phyloP scores from a whole-genome alignment of 2,113 vertebrate species.

The Colaptes auratus region DNA sequence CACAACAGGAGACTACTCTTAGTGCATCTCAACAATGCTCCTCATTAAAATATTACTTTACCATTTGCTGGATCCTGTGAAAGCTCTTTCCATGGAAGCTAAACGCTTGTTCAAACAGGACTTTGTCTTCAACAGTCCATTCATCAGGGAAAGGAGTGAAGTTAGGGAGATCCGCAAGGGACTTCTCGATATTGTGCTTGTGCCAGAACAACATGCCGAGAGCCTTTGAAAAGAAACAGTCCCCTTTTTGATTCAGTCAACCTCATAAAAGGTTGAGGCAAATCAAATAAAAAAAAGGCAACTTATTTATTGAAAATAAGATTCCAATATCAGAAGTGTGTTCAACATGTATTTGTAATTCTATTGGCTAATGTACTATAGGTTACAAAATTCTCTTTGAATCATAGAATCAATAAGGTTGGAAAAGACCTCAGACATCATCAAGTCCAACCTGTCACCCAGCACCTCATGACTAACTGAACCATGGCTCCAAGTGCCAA shows the following conservation, averaged over 20 bases:
- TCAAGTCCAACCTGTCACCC: too few species aligned
- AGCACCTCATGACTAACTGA: too few species aligned
- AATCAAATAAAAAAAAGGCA: background rate
- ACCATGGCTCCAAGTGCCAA: too few species aligned
- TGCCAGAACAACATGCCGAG: slow-evolving; percentile 99
- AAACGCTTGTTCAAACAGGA: slow-evolving; percentile 98
- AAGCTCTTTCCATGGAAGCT: slow-evolving; percentile 99
- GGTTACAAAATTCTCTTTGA: background rate
- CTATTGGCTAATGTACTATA: background rate
- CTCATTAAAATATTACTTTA: slow-evolving; percentile 62
- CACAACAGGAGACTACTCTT: background rate
- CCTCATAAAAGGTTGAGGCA: slow-evolving; percentile 36
- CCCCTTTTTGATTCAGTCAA: slow-evolving; percentile 62
- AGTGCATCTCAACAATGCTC: background rate
- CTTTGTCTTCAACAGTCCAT: slow-evolving; percentile 99
- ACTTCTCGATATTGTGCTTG: slow-evolving; percentile 98
- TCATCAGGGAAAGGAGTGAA: slow-evolving; percentile 99
- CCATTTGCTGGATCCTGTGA: slow-evolving; percentile 99
- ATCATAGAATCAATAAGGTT: too few species aligned
- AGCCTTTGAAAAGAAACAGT: slow-evolving; percentile 83
- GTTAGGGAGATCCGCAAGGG: slow-evolving; percentile 96
- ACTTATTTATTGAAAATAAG: background rate
- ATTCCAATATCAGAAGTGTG: slow-evolving; percentile 1
- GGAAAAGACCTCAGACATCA: too few species aligned
- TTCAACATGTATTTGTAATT: background rate